Conservation (phyloP, 2,113 vertebrate genomes). For the Egretta garzetta region DNA sequence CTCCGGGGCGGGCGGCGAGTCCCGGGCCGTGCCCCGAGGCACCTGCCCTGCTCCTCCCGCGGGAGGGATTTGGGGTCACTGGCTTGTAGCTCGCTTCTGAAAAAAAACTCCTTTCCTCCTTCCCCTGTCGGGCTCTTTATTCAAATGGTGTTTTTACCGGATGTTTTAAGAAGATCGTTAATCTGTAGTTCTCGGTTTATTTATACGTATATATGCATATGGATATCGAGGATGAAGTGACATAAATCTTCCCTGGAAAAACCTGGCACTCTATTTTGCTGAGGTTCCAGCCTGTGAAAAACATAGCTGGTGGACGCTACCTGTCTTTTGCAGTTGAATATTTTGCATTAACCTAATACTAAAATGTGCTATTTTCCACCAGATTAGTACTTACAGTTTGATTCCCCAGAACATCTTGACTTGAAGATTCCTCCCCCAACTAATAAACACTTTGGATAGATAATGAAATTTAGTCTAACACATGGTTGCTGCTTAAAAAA, state of each 20-base stretch:
- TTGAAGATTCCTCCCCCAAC: not conserved
- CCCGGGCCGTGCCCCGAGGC: not conserved
- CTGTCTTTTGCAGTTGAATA: not conserved
- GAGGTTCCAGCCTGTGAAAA: not conserved
- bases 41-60: constrained; percentile 29
- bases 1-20: not conserved
- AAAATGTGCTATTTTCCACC: not conserved
- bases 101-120: not conserved
- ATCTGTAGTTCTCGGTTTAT: not conserved
- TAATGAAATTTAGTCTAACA: not conserved
- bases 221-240: not conserved
- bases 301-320: not conserved
- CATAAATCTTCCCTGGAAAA: not conserved
- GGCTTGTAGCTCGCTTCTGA: not conserved
- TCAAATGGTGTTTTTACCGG: not conserved
- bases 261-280: not conserved
- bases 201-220: not conserved
- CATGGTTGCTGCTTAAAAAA: not conserved
- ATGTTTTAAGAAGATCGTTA: not conserved
- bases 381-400: not conserved
- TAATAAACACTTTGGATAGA: not conserved
- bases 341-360: not conserved
- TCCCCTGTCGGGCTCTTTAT: not conserved
- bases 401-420: not conserved
- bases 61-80: not conserved